These are phyloP conservation scores for Stichodactyla mertensii DNA, from an alignment of 64 coral and sea anemone genomes.

Conservation along the genomic window DNA sequence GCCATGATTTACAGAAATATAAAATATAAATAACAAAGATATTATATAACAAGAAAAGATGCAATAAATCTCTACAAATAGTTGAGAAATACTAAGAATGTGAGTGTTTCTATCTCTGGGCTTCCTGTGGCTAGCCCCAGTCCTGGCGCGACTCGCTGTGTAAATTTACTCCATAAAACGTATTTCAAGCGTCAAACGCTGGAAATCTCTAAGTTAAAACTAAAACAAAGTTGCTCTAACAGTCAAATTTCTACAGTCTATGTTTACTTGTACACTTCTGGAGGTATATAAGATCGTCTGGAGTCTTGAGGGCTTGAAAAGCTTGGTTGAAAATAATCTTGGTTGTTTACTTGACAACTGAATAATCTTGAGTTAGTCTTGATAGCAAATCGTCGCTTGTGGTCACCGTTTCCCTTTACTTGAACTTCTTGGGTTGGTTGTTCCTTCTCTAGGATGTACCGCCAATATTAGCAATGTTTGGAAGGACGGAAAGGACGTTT, in stretches of 20 bases:
- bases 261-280: not conserved
- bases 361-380: too few relatives aligned
- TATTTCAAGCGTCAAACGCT: not conserved
- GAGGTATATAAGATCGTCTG: not conserved
- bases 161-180: not conserved
- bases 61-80: not conserved
- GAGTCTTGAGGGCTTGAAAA: not conserved
- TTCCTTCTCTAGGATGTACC: not conserved
- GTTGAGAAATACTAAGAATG: not conserved
- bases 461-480: not conserved
- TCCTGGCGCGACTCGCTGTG: not conserved
- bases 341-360: not conserved
- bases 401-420: not conserved
- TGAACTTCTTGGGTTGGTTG: not conserved
- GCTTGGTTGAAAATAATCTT: not conserved
- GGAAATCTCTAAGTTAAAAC: not conserved
- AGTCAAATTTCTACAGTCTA: not conserved
- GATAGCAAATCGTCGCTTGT: not conserved
- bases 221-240: not conserved
- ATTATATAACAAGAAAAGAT: not conserved
- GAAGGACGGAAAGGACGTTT: not conserved
- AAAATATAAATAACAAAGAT: not conserved
- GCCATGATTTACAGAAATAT: constrained; percentile 11
- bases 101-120: not conserved
- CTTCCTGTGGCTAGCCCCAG: not conserved